A percentile compares a stretch with the other conserved stretches of the same genome.
Conservation (phyloP, 2,888 invertebrate species). For the Panorpa germanica region DNA sequence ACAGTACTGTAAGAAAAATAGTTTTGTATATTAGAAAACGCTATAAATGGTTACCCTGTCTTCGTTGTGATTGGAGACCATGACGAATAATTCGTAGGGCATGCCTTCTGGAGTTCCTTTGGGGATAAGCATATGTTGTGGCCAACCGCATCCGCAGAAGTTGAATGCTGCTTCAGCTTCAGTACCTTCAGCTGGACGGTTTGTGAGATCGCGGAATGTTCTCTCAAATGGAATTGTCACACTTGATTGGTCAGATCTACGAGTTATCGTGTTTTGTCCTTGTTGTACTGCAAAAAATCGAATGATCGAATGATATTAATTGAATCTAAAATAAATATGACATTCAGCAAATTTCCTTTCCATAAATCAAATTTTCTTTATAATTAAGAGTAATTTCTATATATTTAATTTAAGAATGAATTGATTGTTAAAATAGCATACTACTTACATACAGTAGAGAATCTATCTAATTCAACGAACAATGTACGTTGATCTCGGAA, state of each 20-base stretch:
- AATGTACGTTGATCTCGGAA: slow-evolving; percentile 40
- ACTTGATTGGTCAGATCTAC: slow-evolving; percentile 49
- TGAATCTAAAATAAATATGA: slow-evolving; percentile 2
- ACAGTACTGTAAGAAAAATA: not conserved
- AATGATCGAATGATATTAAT: slow-evolving; percentile 4
- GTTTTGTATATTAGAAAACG: not conserved
- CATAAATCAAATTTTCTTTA: slow-evolving; percentile 3
- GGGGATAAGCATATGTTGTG: slow-evolving; percentile 53
- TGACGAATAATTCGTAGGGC: slow-evolving; percentile 42
- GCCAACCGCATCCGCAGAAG: slow-evolving; percentile 71
- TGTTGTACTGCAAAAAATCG: slow-evolving; percentile 32
- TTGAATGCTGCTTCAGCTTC: slow-evolving; percentile 34
- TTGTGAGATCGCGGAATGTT: slow-evolving; percentile 48
- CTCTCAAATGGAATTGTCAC: slow-evolving; percentile 70
- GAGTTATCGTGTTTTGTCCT: slow-evolving; percentile 44
- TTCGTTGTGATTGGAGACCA: slow-evolving; percentile 45
- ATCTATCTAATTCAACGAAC: slow-evolving; percentile 58
- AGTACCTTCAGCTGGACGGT: slow-evolving; percentile 34
- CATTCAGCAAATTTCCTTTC: slow-evolving; percentile 5
- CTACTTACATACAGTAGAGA: slow-evolving; percentile 36
- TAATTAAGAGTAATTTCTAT: slow-evolving; percentile 4
- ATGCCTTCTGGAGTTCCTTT: slow-evolving; percentile 40
- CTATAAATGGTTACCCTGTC: slow-evolving; percentile 32
- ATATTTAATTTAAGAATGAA: slow-evolving; percentile 4
- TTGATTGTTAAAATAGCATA: not conserved